These are phyloP conservation scores for Pangasius sanitwongsei DNA, from an alignment of 2,797 vertebrate species.

Conservation along the genomic window DNA sequence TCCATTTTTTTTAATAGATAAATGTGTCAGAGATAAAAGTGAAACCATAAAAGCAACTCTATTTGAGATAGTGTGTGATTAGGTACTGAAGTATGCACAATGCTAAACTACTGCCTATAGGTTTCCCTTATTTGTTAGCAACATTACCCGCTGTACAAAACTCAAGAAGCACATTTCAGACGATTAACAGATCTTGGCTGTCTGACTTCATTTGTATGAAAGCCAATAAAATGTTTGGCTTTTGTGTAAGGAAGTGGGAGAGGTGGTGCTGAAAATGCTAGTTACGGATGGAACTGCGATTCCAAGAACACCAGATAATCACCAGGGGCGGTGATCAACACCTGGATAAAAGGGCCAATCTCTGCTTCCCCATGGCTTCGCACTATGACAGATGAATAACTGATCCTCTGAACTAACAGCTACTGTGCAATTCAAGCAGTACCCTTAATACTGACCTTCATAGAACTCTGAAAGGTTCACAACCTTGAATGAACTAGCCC, in stretches of 20 bases:
- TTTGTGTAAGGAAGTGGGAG: neutral
- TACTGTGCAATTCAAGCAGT: neutral
- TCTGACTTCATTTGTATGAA: neutral
- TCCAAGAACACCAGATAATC: neutral
- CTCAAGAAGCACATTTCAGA: neutral
- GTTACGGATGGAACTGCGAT: neutral
- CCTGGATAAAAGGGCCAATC: neutral
- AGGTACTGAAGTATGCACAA: neutral
- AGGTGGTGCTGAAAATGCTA: neutral
- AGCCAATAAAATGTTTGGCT: too few relatives aligned
- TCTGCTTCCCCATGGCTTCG: neutral
- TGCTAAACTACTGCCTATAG: neutral
- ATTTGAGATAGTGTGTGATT: neutral
- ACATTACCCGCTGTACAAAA: neutral
- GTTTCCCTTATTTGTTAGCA: neutral
- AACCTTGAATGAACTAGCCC: neutral
- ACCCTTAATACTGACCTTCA: neutral
- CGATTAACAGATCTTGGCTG: neutral
- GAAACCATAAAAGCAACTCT: neutral
- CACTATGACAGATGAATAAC: neutral
- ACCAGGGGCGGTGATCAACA: neutral
- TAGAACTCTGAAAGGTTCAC: neutral
- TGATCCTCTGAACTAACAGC: neutral
- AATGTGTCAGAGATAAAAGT: neutral
- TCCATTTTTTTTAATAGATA: neutral